Conservation (phyloP, 2,113 vertebrate genomes). For the Rutilus rutilus region DNA sequence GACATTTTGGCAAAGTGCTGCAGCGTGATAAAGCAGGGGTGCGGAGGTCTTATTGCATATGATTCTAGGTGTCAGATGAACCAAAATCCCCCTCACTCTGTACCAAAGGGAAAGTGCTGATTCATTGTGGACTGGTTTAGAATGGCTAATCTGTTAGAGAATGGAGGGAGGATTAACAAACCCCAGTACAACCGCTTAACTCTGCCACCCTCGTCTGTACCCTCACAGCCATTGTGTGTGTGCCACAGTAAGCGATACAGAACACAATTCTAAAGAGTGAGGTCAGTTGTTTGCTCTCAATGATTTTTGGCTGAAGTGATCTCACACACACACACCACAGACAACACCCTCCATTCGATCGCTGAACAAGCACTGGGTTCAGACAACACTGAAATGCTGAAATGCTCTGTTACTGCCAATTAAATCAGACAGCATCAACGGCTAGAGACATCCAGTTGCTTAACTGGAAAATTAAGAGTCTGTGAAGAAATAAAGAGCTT, state of each 20-base stretch:
- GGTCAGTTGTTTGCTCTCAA: conserved; percentile 73
- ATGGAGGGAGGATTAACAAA: conserved; percentile 74
- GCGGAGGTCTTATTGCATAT: conserved; percentile 40
- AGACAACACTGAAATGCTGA: conserved; percentile 39
- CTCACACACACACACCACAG: background rate
- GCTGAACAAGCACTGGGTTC: conserved; percentile 64
- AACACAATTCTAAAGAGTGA: conserved; percentile 64
- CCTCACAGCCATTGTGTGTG: conserved; percentile 61
- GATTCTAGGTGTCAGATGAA: conserved; percentile 50
- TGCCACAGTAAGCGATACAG: conserved; percentile 56
- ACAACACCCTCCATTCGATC: conserved; percentile 37
- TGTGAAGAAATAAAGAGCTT: background rate
- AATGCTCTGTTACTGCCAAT: conserved; percentile 49
- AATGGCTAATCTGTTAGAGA: conserved; percentile 75
- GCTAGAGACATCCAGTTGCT: background rate
- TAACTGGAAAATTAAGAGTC: background rate
- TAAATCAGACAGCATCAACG: conserved; percentile 29
- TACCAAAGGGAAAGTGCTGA: conserved; percentile 76
- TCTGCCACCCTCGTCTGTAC: conserved; percentile 56
- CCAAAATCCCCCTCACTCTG: conserved; percentile 25
- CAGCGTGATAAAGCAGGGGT: conserved; percentile 22
- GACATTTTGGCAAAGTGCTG: conserved; percentile 7
- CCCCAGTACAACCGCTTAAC: conserved; percentile 58
- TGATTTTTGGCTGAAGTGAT: conserved; percentile 43
- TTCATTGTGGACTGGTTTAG: conserved; percentile 75